These are phyloP conservation scores for Spinus pinus DNA, from an alignment of 2,797 vertebrate genomes.

Conservation along the genomic window DNA sequence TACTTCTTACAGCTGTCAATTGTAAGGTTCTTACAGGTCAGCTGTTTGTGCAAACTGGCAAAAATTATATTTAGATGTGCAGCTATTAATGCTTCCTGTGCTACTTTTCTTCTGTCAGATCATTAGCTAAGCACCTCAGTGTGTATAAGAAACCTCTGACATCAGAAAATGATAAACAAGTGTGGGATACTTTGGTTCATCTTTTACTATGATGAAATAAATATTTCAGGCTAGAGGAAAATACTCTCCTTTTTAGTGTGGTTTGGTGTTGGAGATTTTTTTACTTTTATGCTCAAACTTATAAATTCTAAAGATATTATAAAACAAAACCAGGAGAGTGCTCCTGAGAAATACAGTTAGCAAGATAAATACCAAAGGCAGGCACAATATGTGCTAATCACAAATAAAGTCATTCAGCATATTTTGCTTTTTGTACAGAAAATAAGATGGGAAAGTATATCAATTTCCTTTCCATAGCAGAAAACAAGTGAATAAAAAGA, in stretches of 20 bases:
- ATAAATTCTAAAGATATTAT: not conserved
- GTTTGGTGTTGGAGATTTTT: accelerated
- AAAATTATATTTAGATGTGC: not conserved
- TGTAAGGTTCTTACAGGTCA: not conserved
- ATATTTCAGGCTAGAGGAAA: not conserved
- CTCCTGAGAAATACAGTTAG: not conserved
- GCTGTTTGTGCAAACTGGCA: not conserved
- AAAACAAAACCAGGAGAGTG: not conserved
- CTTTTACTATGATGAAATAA: not conserved
- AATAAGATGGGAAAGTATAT: not conserved
- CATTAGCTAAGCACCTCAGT: not conserved
- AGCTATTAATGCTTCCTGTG: not conserved
- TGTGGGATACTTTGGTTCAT: not conserved
- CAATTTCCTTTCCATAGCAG: not conserved
- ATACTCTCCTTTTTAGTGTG: not conserved
- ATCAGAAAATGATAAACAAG: not conserved
- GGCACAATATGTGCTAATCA: not conserved
- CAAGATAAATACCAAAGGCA: not conserved
- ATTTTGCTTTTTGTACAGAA: slow-evolving; percentile 1
- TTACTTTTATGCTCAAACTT: not conserved
- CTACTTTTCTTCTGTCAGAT: not conserved
- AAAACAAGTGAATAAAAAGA: not conserved
- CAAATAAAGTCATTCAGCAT: not conserved
- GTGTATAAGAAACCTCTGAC: not conserved
- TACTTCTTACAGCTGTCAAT: not conserved